Evolutionary conservation across 2,113 vertebrate species (phyloP), one percentile per base, ranked within the genome.

Genomic region (Elgaria multicarinata): DNA sequence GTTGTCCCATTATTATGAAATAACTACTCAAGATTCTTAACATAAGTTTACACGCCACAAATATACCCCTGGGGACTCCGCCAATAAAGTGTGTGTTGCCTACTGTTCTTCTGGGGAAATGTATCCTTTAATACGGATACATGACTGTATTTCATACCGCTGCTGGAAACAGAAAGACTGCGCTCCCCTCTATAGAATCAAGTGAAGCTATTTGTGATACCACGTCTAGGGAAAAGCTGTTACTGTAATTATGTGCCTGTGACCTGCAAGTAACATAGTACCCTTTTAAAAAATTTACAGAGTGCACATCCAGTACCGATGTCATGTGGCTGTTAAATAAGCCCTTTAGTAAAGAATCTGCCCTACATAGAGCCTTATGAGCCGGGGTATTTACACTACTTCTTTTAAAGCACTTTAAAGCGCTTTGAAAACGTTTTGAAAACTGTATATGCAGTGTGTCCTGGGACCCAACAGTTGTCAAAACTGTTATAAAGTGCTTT

Each of bases 231-330:
- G 72, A 83, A 87, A 87, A 83, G 55, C 85, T 66, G 58, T 83
- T 83, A 90, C 71, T 77, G 79, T 83, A 90, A 87, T 90, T 90
- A 90, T 87, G 58, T 66, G 14, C 53, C 58, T 69, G 28, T 26
- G 44, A 81, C 33, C 67, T 87, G 71, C 67, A 12, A 87, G 62
- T 78, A 87, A 87, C 64, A 87, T 67, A 71, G 74, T 36, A 36
- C 44, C 58, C 74, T 78, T 78, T 67, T 69, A 58, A 77, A 90
- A 87, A 77, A 71, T 16, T 62, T 77, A 87, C 50, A 44, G 76
- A 83, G 71, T 77, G 28, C 62, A 83, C 72, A 55, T n/a, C 28
- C 31, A 83, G 67, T 58, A 76, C 80, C 1, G n/a, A 77, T 69
- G 58, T 83, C 78, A 83, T 42, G 24, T n/a, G 10, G 72, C 36